Percentiles rank a stretch among this genome's conserved stretches.
These are phyloP conservation scores for Globia sparganii DNA, from an alignment of 2,888 invertebrate genomes.

Conservation along the genomic window DNA sequence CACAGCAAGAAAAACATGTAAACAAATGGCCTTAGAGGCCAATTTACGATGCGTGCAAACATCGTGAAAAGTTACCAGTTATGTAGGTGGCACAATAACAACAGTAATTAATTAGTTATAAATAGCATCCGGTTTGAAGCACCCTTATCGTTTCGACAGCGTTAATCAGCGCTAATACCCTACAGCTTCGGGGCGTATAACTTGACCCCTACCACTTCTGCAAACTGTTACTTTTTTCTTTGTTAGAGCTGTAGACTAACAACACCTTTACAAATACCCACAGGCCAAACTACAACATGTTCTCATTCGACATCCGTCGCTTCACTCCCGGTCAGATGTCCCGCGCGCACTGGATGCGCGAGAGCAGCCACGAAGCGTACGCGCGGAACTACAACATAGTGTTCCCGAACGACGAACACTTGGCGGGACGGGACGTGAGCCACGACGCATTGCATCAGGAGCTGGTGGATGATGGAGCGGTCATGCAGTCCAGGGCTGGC, in stretches of 20 bases:
- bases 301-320: slow-evolving; percentile 95
- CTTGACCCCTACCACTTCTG: not conserved
- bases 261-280: not conserved
- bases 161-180: not conserved
- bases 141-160: not conserved
- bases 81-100: not conserved
- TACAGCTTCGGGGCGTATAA: not conserved
- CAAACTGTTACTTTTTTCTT: not conserved
- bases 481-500: slow-evolving; percentile 96
- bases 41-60: not conserved
- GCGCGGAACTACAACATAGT: slow-evolving; percentile 94
- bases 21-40: too few relatives aligned
- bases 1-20: too few relatives aligned
- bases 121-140: not conserved
- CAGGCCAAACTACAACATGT: slow-evolving; percentile 96
- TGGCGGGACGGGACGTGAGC: slow-evolving; percentile 93
- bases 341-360: slow-evolving; percentile 94
- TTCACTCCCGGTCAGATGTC: slow-evolving; percentile 94
- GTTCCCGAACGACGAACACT: slow-evolving; percentile 95
- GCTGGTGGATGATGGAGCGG: slow-evolving; percentile 94
- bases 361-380: slow-evolving; percentile 97
- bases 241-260: not conserved
- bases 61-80: not conserved
- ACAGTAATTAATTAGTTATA: not conserved
- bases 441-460: slow-evolving; percentile 90